Base-by-base conservation (phyloP, 2,113 vertebrate genomes). In the Ictidomys tridecemlineatus region DNA sequence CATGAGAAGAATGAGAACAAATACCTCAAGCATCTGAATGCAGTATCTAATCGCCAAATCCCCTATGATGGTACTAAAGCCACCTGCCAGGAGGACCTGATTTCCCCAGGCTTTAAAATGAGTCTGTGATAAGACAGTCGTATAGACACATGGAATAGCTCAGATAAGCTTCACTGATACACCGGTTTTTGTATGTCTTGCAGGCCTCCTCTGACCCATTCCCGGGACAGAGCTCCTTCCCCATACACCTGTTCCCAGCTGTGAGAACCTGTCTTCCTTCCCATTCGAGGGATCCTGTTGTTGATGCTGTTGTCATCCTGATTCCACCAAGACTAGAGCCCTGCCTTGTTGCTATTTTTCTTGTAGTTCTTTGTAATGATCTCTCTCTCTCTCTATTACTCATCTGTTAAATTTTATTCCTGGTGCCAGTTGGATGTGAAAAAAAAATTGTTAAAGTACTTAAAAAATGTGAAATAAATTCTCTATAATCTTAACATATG, bases 251-350 rank as follows among this genome's bases (percentile, higher is more conserved):
- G 12, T 6, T 85, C 17, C 13, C 4, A 12, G 37, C 61, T 48
- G 32, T 18, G 51, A 24, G 32, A 56, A 32, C 67, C 39, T 39
- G 14, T 34, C 61, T 72, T 17, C 10, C 30, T 32, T 28, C 32
- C 14, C 8, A 0, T 26, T 45, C 61, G 4, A 9, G 30, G 34
- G 26, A 22, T 22, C 20, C 42, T 4, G 7, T 65, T 18, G 4
- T 45, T 48, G 26, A 26, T 22, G 30, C 3, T 1, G 0, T 22
- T 4, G 0, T 26, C 11, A 11, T 1, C 2, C 8, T 8, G 10
- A n/a, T 39, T 28, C 74, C 42, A 53, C 61, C 11, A 82, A 67
- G 26, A 42, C 37, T 1, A 0, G 34, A 61, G 30, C 8, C 18
- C 34, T 48, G 39, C 14, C 70, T 77, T 76, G 7, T 28, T 67